These are phyloP conservation scores for Drusus annulatus DNA, from an alignment of 1,140 invertebrate species.

Conservation along the genomic window DNA sequence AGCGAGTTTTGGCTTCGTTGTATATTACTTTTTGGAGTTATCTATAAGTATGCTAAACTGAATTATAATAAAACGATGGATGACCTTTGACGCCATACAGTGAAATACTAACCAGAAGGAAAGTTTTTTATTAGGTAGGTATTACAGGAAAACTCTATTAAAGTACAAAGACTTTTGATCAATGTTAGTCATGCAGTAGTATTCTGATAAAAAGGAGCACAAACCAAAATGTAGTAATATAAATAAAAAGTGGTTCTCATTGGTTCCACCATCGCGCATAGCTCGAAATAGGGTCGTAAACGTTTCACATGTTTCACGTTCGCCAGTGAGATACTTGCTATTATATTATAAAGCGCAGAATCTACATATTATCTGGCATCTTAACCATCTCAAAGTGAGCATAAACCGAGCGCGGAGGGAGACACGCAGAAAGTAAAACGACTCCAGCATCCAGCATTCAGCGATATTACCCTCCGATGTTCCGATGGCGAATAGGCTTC, in stretches of 20 bases:
- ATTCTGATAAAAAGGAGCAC: background rate
- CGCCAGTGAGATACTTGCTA: conserved; percentile 13
- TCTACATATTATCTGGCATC: conserved; percentile 21
- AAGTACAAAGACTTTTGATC: too few relatives aligned
- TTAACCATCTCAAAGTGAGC: conserved; percentile 31
- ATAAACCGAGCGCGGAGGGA: conserved; percentile 8
- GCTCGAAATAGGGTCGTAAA: conserved; percentile 7
- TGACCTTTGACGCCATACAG: too few relatives aligned
- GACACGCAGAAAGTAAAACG: conserved; percentile 41
- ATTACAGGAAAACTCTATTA: too few relatives aligned
- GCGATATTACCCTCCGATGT: conserved; percentile 19
- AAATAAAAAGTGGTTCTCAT: background rate
- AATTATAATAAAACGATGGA: background rate
- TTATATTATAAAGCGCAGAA: conserved; percentile 15
- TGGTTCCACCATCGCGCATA: background rate
- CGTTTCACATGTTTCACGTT: conserved; percentile 16
- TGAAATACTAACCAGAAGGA: too few relatives aligned
- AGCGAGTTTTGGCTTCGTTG: too few relatives aligned
- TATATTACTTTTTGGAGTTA: too few relatives aligned
- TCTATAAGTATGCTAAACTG: background rate
- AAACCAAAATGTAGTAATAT: conserved; percentile 1
- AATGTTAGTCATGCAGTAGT: background rate
- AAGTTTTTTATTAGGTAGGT: too few relatives aligned
- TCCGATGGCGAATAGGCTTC: conserved; percentile 1
- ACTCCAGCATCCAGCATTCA: conserved; percentile 44